Evolutionary conservation across 2,797 vertebrate species (phyloP).

Genomic region (Margarornis squamiger): DNA sequence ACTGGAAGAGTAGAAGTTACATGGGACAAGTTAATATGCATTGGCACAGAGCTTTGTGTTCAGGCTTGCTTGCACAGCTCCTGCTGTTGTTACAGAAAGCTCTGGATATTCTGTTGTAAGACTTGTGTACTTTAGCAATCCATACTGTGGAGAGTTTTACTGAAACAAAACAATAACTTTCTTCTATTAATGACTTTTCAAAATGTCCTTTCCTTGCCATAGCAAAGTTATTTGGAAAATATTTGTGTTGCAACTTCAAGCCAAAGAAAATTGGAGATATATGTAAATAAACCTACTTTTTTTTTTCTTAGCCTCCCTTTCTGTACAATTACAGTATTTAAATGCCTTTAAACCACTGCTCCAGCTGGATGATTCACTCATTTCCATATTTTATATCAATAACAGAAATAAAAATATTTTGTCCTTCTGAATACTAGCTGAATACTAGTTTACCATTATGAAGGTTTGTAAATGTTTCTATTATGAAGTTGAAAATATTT

Average conservation of each 20-base stretch:
- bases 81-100: slow-evolving; percentile 29
- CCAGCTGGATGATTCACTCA: neutral
- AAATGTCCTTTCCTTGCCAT: neutral
- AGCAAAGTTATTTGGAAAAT: neutral
- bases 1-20: slow-evolving; percentile 8
- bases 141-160: neutral
- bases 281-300: neutral
- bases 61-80: neutral
- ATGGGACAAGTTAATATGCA: slow-evolving; percentile 9
- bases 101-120: neutral
- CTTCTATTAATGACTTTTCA: neutral
- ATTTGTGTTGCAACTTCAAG: neutral
- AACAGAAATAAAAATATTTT: neutral
- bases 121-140: neutral
- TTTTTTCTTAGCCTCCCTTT: neutral
- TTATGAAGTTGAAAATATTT: neutral
- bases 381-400: neutral
- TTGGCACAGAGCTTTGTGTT: slow-evolving; percentile 3
- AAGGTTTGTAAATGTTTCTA: neutral
- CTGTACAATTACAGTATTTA: neutral
- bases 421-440: neutral
- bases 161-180: neutral
- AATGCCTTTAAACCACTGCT: neutral
- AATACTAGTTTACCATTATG: neutral
- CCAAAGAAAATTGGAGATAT: neutral